Base-by-base conservation (phyloP, 2,888 invertebrate genomes). In the Coleophora deauratella region DNA sequence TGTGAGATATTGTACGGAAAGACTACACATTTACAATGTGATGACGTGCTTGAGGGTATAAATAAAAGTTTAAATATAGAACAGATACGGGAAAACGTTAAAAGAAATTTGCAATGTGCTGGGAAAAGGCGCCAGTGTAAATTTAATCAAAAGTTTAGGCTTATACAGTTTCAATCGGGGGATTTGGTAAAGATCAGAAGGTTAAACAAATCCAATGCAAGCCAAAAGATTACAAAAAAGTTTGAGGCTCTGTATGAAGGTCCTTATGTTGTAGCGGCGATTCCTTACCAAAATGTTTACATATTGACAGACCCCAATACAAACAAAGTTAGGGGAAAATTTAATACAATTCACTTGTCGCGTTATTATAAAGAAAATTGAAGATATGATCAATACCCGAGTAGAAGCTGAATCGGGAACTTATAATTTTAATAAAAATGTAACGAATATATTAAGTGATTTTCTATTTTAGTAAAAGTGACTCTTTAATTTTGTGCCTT, bases 111-210 rank as follows among this genome's bases (percentile, higher is more conserved):
- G 32, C 2, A 3, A n/a, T 13, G 32, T 15, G 13, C 36, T n/a
- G 40, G 43, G 27, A 8, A 12, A 7, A 35, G 14, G 1, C 34
- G 45, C 12, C 13, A 40, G 8, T 0, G 3, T 3, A 40, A 42
- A 11, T 50, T 37, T 12, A 41, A 50, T 34, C 27, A 39, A 27
- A 39, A 13, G 0, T 35, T 47, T 44, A 35, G 35, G 12, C 21
- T 46, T 7, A 36, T 46, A 1, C n/a, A 40, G n/a, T 45, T 35
- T 37, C 35, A 49, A 9, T 42, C 49, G 12, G 47, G 51, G 1
- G 47, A 51, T 40, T 39, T 34, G 10, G 47, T 49, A 4, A 51
- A 51, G 37, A 11, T 51, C 9, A 40, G 11, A 9, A 38, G 28
- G 11, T 32, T 21, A 1, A 46, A 43, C 33, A 43, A 33, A 10